Conservation (phyloP, 2,113 vertebrate species). For the Naja naja region DNA sequence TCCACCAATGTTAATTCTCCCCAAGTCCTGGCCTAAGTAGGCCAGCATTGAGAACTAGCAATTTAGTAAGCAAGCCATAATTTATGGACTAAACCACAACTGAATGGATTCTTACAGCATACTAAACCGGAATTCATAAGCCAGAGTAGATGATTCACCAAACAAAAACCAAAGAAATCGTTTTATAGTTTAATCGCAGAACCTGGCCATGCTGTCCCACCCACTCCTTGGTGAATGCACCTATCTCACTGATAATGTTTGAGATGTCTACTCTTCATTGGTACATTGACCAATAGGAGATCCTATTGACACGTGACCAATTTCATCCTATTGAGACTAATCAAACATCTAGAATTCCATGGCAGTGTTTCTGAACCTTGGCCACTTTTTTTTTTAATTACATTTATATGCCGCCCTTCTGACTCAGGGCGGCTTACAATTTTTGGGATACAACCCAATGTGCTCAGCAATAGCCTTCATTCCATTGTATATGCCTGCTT, state of each 20-base stretch:
- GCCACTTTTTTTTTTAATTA: no score
- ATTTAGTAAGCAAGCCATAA: neutral
- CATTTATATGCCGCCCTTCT: no score
- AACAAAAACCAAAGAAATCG: neutral
- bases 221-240: neutral
- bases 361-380: neutral
- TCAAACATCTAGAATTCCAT: neutral
- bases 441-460: no score
- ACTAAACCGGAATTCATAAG: neutral
- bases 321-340: neutral
- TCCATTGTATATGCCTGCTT: no score
- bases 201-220: neutral
- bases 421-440: no score
- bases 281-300: neutral
- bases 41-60: neutral
- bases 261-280: neutral
- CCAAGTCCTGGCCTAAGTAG: neutral
- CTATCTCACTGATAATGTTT: neutral
- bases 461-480: no score
- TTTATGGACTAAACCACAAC: neutral
- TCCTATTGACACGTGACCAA: neutral
- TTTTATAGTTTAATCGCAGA: neutral
- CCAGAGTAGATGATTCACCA: neutral
- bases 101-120: neutral
- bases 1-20: neutral